Evolutionary conservation across 2,113 vertebrate genomes (phyloP).

Genomic region (Montifringilla adamsi): DNA sequence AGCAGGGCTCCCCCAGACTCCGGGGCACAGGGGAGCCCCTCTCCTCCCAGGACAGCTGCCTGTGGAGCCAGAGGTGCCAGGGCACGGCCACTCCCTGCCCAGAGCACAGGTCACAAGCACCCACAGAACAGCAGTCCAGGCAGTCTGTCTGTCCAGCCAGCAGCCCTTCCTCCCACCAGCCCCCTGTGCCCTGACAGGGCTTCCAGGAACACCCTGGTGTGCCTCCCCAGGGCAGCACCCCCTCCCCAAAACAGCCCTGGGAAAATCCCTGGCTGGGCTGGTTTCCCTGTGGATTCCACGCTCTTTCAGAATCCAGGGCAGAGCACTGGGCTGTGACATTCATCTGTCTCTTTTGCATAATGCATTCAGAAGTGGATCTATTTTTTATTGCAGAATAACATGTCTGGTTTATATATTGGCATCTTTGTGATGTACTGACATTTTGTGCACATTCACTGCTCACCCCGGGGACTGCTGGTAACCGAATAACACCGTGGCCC

Average conservation of each 20-base stretch:
- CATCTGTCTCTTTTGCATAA: not conserved
- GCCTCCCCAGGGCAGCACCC: not conserved
- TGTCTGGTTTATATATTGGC: not conserved
- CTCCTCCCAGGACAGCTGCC: not conserved
- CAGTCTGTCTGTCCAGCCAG: accelerated
- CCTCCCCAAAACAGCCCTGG: not conserved
- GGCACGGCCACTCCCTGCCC: no score
- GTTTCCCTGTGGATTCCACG: not conserved
- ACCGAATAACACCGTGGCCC: not conserved
- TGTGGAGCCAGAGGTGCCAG: accelerated
- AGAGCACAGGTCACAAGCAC: not conserved
- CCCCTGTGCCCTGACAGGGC: accelerated
- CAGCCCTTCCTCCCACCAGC: not conserved
- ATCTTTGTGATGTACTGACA: not conserved
- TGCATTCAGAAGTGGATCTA: not conserved
- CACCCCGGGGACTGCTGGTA: not conserved
- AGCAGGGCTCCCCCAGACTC: not conserved
- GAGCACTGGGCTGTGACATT: not conserved
- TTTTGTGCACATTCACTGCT: not conserved
- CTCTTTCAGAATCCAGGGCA: not conserved
- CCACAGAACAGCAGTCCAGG: accelerated
- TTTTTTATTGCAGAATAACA: not conserved
- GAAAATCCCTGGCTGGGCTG: not conserved
- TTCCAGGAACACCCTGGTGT: accelerated
- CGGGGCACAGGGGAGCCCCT: not conserved